Percentiles rank a stretch among this genome's conserved stretches.
Evolutionary conservation across 2,113 vertebrate species (phyloP).

Genomic region (Centropus bengalensis): DNA sequence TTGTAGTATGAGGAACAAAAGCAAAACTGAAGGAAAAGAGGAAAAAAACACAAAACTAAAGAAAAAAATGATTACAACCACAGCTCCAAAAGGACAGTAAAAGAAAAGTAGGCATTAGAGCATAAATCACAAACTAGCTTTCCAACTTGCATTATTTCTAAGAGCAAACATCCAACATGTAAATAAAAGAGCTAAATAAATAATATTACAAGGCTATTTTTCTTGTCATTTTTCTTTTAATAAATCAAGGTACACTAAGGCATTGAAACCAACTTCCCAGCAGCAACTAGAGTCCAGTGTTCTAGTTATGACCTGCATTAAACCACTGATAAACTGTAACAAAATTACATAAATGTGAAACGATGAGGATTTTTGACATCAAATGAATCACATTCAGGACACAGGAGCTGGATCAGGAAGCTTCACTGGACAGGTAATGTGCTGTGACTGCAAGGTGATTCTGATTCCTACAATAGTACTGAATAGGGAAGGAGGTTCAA

Average conservation of each 20-base stretch:
- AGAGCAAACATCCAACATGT: not conserved
- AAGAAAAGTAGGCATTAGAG: not conserved
- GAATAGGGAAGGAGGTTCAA: not conserved
- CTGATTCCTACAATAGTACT: not conserved
- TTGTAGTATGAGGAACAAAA: slow-evolving; percentile 32
- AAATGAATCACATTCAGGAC: not conserved
- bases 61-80: not conserved
- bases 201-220: not conserved
- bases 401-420: not conserved
- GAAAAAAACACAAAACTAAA: not conserved
- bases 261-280: not conserved
- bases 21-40: slow-evolving; percentile 29
- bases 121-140: not conserved
- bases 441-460: not conserved
- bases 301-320: not conserved
- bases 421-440: slow-evolving; percentile 3
- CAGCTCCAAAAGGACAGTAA: not conserved
- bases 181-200: not conserved
- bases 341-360: not conserved
- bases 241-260: not conserved
- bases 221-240: not conserved
- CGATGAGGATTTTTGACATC: slow-evolving; percentile 16
- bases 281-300: not conserved
- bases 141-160: not conserved
- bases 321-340: not conserved